A percentile compares a stretch with the other conserved stretches of the same genome.
phyloP scores from a whole-genome alignment of 2,888 invertebrate genomes.

The Odontomyia ornata region DNA sequence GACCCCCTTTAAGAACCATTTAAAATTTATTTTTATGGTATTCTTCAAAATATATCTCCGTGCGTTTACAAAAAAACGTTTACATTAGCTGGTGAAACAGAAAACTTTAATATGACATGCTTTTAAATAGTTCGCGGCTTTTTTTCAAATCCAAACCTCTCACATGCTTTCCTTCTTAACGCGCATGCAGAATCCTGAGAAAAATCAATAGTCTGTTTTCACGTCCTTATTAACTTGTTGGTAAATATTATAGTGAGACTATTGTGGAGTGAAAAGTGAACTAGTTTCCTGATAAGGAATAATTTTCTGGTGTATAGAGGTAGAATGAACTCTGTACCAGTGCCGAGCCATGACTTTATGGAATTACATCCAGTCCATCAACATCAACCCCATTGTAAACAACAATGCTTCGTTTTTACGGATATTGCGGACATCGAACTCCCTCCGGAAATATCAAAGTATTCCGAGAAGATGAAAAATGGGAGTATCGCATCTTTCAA shows the following conservation, averaged over 20 bases:
- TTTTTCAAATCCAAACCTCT: too few relatives aligned
- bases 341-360: slow-evolving; percentile 63
- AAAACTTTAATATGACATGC: too few relatives aligned
- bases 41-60: too few relatives aligned
- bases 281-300: neutral
- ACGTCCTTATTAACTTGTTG: slow-evolving; percentile 41
- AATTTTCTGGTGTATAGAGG: neutral
- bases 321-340: slow-evolving; percentile 59
- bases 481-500: slow-evolving; percentile 60
- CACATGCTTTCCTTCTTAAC: neutral
- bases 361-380: slow-evolving; percentile 62
- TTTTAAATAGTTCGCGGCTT: too few relatives aligned
- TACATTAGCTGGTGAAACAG: too few relatives aligned
- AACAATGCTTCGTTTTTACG: slow-evolving; percentile 64
- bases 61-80: too few relatives aligned
- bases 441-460: slow-evolving; percentile 63
- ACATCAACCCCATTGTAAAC: slow-evolving; percentile 61
- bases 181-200: neutral
- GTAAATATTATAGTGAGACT: slow-evolving; percentile 41
- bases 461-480: slow-evolving; percentile 61
- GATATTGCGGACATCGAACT: slow-evolving; percentile 64
- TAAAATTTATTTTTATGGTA: too few relatives aligned
- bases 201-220: slow-evolving; percentile 22
- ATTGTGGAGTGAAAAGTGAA: too few relatives aligned
- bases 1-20: too few relatives aligned